These are phyloP conservation scores for Coracopsis vasa DNA, from an alignment of 2,113 vertebrate genomes.

Conservation along the genomic window DNA sequence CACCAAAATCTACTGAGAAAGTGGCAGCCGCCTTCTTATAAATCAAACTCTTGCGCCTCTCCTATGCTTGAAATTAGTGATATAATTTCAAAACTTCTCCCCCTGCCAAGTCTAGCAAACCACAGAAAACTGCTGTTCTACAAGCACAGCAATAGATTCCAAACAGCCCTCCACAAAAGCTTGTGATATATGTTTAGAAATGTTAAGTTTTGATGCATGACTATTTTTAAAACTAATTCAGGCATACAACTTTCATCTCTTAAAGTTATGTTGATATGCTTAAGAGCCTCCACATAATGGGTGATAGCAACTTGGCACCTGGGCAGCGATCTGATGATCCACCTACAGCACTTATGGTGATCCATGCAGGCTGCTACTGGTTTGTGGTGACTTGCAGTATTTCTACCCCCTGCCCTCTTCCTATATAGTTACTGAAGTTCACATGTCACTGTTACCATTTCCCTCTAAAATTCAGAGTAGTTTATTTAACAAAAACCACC, in stretches of 20 bases:
- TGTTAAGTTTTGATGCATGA: background rate
- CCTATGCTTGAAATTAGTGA: background rate
- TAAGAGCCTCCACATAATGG: background rate
- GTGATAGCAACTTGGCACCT: background rate
- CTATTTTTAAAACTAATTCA: background rate
- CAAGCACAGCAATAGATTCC: background rate
- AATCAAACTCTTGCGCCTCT: background rate
- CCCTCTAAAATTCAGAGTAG: background rate
- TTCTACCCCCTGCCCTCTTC: background rate
- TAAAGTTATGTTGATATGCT: background rate
- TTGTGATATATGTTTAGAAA: background rate
- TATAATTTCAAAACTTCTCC: background rate
- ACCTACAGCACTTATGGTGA: background rate
- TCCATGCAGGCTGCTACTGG: background rate
- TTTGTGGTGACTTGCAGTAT: background rate
- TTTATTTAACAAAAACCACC: background rate
- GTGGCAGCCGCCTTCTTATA: background rate
- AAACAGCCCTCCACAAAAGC: background rate
- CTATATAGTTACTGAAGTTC: background rate
- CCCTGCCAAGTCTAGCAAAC: background rate
- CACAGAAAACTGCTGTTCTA: background rate
- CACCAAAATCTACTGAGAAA: background rate
- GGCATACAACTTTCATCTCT: background rate
- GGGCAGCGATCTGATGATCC: background rate
- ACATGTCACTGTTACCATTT: background rate